Evolutionary conservation across 2,797 vertebrate genomes (phyloP), one percentile per base, ranked within the genome.

Genomic region (Pangasius sanitwongsei): DNA sequence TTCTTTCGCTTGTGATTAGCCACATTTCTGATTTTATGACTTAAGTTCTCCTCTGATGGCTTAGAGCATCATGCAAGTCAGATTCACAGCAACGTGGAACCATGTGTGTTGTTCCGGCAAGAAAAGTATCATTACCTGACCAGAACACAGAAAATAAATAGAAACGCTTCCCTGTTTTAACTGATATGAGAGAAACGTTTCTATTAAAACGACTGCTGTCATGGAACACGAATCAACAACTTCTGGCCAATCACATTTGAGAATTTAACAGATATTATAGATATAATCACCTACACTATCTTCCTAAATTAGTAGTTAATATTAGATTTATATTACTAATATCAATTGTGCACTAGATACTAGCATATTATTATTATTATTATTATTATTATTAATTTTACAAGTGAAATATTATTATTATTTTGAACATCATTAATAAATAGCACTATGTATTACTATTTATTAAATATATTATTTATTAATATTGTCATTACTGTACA

Each of bases 221-320:
- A 3, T 50, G 16, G 28, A 77, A n/a, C 25, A n/a, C 3, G 25
- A 77, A 50, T 8, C 25, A 20, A 55, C 6, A 4, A 57, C 4
- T 37, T 81, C 53, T 57, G 77, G 77, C 77, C n/a, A 57, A 80
- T 80, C 53, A 37, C 31, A 81, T 57, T 23, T 34, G 31, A 81
- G 78, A 81, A 23, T 34, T 37, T 11, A 57, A 57, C n/a, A 34
- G 50, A 55, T 5, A 31, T 1, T 77, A n/a, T 28, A 50, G 0
- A 15, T 31, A 31, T 53, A 53, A 55, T 55, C 31, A 80, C 53
- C 13, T 53, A 77, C 25, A n/a, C 8, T 16, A 74, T 44, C 28
- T 78, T 12, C 13, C 44, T 4, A 48, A 75, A 28, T 48, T 28
- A 37, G 69, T 20, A 41, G 16, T 37, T 72, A 20, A 1, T 1